Conservation (phyloP, 2,113 vertebrate genomes). For the Nothocercus nigrocapillus region DNA sequence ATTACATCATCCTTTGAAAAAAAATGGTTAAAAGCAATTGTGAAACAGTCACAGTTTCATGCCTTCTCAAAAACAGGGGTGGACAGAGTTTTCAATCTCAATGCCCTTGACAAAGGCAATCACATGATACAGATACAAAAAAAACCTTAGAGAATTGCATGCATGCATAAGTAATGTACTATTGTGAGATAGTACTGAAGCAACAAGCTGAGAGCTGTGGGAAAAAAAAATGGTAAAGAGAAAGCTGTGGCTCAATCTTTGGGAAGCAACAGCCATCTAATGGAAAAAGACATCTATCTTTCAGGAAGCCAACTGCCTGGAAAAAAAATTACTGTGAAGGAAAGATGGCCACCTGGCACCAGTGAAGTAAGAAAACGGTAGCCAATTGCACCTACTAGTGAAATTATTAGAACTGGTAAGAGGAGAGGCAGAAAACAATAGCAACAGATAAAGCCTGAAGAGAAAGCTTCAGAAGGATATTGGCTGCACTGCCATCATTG, state of each 20-base stretch:
- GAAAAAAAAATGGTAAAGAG: not conserved
- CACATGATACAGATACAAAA: not conserved
- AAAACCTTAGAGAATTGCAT: not conserved
- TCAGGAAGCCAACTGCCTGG: not conserved
- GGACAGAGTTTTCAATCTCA: not conserved
- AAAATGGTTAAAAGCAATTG: not conserved
- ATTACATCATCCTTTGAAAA: not conserved
- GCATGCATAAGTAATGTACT: not conserved
- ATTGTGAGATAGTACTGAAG: not conserved
- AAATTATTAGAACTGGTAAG: not conserved
- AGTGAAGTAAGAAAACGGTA: not conserved
- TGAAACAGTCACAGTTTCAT: not conserved
- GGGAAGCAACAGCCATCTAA: not conserved
- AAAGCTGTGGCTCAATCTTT: conserved; percentile 9
- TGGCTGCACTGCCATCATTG: not conserved
- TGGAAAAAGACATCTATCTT: not conserved
- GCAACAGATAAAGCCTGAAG: not conserved
- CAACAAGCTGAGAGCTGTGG: conserved; percentile 1
- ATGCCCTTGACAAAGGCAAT: not conserved
- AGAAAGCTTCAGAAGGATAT: not conserved
- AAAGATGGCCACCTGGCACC: not conserved
- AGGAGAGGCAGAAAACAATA: not conserved
- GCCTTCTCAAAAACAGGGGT: not conserved
- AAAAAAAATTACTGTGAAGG: not conserved
- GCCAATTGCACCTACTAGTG: not conserved